Percentiles rank a stretch among this genome's conserved stretches.
These are phyloP conservation scores for Malacoctenus gilli DNA, from an alignment of 2,797 vertebrate species.

Conservation along the genomic window DNA sequence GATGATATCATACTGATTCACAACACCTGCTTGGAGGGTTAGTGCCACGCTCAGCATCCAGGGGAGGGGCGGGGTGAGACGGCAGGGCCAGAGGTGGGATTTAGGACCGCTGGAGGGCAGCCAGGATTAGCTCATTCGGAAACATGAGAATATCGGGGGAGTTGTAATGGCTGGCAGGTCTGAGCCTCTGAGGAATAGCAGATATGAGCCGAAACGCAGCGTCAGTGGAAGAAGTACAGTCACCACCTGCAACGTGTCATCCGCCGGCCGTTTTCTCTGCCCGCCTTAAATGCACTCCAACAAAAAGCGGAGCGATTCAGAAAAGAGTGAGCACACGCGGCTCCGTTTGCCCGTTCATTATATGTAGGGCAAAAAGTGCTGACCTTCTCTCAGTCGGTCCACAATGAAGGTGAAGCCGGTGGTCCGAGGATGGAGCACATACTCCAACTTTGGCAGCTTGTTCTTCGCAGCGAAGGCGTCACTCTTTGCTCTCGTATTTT, in stretches of 20 bases:
- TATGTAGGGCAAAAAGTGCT: conserved; percentile 50
- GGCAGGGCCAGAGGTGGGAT: conserved; percentile 62
- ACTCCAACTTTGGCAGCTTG: conserved; percentile 88
- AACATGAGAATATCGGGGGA: conserved; percentile 58
- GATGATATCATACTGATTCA: conserved; percentile 66
- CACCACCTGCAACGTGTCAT: conserved; percentile 24
- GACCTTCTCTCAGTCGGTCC: conserved; percentile 90
- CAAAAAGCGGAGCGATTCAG: no score
- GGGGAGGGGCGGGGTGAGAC: conserved; percentile 19
- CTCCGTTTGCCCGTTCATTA: no score
- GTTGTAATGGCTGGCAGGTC: conserved; percentile 61
- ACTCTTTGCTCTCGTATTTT: conserved; percentile 89
- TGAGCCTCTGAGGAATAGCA: conserved; percentile 51
- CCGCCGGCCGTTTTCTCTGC: conserved; percentile 29
- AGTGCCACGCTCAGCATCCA: conserved; percentile 60
- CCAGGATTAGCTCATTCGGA: conserved; percentile 74
- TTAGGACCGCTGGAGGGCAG: conserved; percentile 61
- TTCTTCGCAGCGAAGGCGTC: conserved; percentile 90
- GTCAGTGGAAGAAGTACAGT: conserved; percentile 42
- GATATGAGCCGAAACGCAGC: conserved; percentile 40
- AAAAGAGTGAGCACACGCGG: no score
- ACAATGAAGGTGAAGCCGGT: conserved; percentile 98
- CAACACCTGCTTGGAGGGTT: conserved; percentile 67
- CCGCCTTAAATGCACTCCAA: no score
- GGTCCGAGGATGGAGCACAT: conserved; percentile 93